Evolutionary conservation across 1,140 invertebrate genomes (phyloP).

Genomic region (Tachypleus tridentatus): DNA sequence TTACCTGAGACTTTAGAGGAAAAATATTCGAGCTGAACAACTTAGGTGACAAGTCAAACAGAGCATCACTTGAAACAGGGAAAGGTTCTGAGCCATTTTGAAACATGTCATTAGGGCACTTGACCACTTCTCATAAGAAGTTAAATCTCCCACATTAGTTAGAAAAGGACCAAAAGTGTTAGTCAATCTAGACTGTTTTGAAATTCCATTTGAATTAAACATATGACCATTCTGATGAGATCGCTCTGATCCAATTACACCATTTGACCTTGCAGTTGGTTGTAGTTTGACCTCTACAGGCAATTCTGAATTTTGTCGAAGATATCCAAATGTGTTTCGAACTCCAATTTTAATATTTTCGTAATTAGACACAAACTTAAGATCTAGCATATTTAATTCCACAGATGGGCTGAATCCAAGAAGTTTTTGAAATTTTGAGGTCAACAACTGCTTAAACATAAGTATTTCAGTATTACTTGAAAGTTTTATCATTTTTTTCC

Average conservation of each 20-base stretch:
- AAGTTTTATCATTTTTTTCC: constrained; percentile 77
- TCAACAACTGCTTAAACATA: constrained; percentile 86
- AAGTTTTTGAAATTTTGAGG: constrained; percentile 73
- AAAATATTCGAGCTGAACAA: constrained; percentile 66
- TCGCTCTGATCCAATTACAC: constrained; percentile 25
- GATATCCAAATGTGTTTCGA: constrained; percentile 89
- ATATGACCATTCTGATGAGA: constrained; percentile 35
- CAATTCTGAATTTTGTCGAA: constrained; percentile 53
- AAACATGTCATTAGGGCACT: constrained; percentile 64
- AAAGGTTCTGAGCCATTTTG: constrained; percentile 41
- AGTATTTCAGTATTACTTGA: constrained; percentile 77
- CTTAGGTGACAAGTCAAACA: constrained; percentile 48
- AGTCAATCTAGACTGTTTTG: constrained; percentile 63
- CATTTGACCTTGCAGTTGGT: constrained; percentile 69
- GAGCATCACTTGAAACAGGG: constrained; percentile 17
- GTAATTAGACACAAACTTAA: constrained; percentile 94
- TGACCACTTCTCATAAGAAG: constrained; percentile 92
- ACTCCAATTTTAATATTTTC: constrained; percentile 83
- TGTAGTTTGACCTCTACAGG: constrained; percentile 47
- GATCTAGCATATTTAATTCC: constrained; percentile 56
- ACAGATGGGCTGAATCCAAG: constrained; percentile 74
- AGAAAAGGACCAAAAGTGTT: constrained; percentile 62
- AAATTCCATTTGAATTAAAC: constrained; percentile 62
- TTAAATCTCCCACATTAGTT: constrained; percentile 23
- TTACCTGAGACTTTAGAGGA: constrained; percentile 93